Base-by-base conservation (phyloP, 2,113 vertebrate genomes). In the Pachycephala philippinensis region DNA sequence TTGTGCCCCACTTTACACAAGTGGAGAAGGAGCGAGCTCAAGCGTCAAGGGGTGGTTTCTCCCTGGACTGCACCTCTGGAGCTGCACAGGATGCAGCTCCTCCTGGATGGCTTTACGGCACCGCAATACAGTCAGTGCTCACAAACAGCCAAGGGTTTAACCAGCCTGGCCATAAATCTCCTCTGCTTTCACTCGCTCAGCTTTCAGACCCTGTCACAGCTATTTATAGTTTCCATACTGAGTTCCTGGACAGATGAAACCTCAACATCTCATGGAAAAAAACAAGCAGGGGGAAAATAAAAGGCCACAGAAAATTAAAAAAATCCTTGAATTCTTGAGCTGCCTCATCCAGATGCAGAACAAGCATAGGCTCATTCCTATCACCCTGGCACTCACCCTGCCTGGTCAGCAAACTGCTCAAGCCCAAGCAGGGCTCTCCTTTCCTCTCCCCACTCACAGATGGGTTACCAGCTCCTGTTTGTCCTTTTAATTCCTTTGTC, bases 1-100 rank as follows among this genome's bases (percentile, higher is more conserved):
- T 20, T 5, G 22, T 39, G 15, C 26, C 22, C 31, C 3, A 1
- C 13, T 7, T 17, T 12, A 18, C 64, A 21, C 12, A 13, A 6
- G 53, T 1, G 35, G 5, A 24, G 52, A 13, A 3, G 3, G 7
- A 54, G 40, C 0, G 7, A 61, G 49, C 52, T 17, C 0, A 0
- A 7, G 18, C 4, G 7, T 10, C 4, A 28, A 69, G 0, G 17
- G 3, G 8, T 3, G 30, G 19, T 26, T 75, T 66, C n/a, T 63
- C 31, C 7, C 39, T 2, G 39, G 20, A 1, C 13, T 24, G 78
- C 15, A 4, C 26, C 57, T 37, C 5, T 13, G 30, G 54, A 28
- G 52, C 72, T 71, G 65, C 75, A 52, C 27, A 39, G n/a, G n/a
- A 20, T 3, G 8, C 40, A 63, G n/a, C 68, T 53, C 19, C 59